phyloP scores from a whole-genome alignment of 2,113 vertebrate species.

The Macquaria ambigua region DNA sequence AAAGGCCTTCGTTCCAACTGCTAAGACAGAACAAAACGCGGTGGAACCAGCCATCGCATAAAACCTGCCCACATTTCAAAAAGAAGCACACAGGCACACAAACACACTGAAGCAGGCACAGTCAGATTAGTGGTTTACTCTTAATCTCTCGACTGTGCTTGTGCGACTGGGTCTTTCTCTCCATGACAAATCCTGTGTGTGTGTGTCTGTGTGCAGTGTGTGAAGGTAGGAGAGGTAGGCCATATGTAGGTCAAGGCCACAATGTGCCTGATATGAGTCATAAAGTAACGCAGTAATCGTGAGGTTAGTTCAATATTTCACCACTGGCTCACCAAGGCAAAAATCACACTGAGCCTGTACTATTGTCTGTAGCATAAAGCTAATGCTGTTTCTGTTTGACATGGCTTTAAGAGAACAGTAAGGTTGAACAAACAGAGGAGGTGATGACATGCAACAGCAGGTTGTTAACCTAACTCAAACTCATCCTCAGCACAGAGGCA shows the following conservation, averaged over 20 bases:
- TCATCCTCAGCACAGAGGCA: not conserved
- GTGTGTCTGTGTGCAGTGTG: slow-evolving; percentile 12
- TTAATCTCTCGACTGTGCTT: slow-evolving; percentile 77
- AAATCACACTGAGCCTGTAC: slow-evolving; percentile 11
- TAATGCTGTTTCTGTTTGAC: slow-evolving; percentile 45
- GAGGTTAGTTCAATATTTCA: slow-evolving; percentile 34
- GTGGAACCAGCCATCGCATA: slow-evolving; percentile 40
- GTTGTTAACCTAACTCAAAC: not conserved
- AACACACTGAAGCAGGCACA: slow-evolving; percentile 56
- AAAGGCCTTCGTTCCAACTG: slow-evolving; percentile 54
- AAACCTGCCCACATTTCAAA: slow-evolving; percentile 69
- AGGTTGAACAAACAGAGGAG: slow-evolving; percentile 7
- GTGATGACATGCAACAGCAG: slow-evolving; percentile 31
- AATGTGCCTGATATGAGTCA: slow-evolving; percentile 33
- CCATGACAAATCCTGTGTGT: slow-evolving; percentile 72
- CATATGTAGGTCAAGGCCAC: slow-evolving; percentile 76
- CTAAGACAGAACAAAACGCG: slow-evolving; percentile 43
- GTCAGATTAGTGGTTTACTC: slow-evolving; percentile 80
- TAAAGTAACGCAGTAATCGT: slow-evolving; percentile 5
- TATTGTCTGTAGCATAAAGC: slow-evolving; percentile 27
- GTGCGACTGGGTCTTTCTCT: slow-evolving; percentile 69
- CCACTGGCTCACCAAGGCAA: not conserved
- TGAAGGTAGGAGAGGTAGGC: slow-evolving; percentile 58
- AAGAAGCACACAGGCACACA: slow-evolving; percentile 58
- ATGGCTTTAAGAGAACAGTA: slow-evolving; percentile 15